phyloP scores from a whole-genome alignment of 2,888 invertebrate genomes.

The Trissolcus brochymenae region DNA sequence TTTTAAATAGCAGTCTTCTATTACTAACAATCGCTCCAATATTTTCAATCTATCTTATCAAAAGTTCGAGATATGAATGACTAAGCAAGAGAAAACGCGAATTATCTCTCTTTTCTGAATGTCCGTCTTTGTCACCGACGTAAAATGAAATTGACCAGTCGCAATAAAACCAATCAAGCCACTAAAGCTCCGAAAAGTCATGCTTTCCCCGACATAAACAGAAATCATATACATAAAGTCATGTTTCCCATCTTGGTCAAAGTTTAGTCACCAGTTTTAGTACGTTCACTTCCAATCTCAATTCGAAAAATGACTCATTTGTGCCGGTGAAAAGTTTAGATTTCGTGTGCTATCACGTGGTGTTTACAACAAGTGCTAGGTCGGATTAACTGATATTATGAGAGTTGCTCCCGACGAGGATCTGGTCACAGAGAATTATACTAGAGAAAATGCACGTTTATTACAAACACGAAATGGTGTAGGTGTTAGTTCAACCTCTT shows the following conservation, averaged over 20 bases:
- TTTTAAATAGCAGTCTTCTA: not conserved
- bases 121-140: slow-evolving; percentile 16
- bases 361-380: not conserved
- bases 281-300: not conserved
- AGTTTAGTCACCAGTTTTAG: too few species aligned
- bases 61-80: slow-evolving; percentile 1
- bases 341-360: not conserved
- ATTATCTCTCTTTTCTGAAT: slow-evolving; percentile 12
- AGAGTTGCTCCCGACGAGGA: slow-evolving; percentile 60
- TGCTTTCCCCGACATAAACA: not conserved
- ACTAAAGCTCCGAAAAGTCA: not conserved
- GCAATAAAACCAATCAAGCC: slow-evolving; percentile 4
- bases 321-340: not conserved
- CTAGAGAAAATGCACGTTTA: slow-evolving; percentile 63
- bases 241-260: not conserved
- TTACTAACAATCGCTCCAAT: too few species aligned
- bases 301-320: slow-evolving; percentile 13
- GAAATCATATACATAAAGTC: not conserved
- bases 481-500: slow-evolving; percentile 54
- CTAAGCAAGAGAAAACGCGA: not conserved
- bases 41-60: slow-evolving; percentile 24
- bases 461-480: slow-evolving; percentile 57
- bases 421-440: slow-evolving; percentile 61
- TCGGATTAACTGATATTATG: slow-evolving; percentile 53
- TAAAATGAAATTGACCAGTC: slow-evolving; percentile 35